Evolutionary conservation across 2,113 vertebrate genomes (phyloP), one percentile per base, ranked within the genome.

Genomic region (Chaenocephalus aceratus): DNA sequence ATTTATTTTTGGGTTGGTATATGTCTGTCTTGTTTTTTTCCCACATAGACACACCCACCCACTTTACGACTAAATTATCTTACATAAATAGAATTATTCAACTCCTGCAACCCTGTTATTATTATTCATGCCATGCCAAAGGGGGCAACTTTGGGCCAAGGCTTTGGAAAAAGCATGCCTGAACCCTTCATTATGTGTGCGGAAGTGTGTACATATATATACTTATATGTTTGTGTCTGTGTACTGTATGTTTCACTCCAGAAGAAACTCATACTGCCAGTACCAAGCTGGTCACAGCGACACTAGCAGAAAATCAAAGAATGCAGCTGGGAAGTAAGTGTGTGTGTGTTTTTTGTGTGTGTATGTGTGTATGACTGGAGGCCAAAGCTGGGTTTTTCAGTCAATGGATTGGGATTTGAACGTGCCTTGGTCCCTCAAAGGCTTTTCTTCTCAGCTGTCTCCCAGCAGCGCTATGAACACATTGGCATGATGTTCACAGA

Each of bases 81-180:
- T 75, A 48, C 79, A 81, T 76, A 84, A 82, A 85, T 74, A 86
- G 74, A 94, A 93, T 94, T 94, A 94, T 94, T 94, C 85, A 94
- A 80, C 81, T 79, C 79, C 93, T 90, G 72, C 86, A 92, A 76
- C 77, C 91, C 86, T 91, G 89, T 90, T 94, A 93, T 94, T 91
- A 93, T 94, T 91, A 94, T 94, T 92, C 87, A 95, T 91, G 84
- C 53, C 70, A 75, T 72, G 84, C 83, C 75, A 23, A 90, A 90
- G 91, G 89, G 36, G 91, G 83, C 81, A 84, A 85, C 80, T 79
- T 85, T 82, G 75, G 89, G 87, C 87, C 84, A 79, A 86, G 72
- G 79, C 69, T 90, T 77, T 87, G 88, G 82, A 85, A 83, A 87
- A 87, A 83, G n/a, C 69, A 79, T 74, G 80, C 66, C 79, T 79